A percentile compares a stretch with the other conserved stretches of the same genome.
phyloP scores from a whole-genome alignment of 2,797 vertebrate species.

The Pipistrellus kuhlii region DNA sequence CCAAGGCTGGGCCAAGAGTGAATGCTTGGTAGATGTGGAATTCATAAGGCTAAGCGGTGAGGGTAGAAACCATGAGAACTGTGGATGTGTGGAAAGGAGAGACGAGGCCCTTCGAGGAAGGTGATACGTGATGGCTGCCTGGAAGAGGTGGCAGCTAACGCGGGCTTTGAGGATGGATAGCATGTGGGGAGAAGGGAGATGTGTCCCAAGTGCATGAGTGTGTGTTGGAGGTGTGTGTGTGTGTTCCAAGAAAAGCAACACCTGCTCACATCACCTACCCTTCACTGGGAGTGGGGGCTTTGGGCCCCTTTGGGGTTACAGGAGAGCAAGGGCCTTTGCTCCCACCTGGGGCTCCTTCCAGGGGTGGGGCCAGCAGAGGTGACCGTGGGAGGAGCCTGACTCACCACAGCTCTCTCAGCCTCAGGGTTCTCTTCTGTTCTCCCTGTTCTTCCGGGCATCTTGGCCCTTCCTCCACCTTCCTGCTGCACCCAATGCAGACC shows the following conservation, averaged over 20 bases:
- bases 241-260: not conserved
- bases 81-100: not conserved
- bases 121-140: not conserved
- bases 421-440: not conserved
- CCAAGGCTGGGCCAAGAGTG: not conserved
- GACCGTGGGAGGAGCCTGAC: not conserved
- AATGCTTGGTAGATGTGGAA: not conserved
- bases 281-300: not conserved
- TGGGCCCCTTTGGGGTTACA: not conserved
- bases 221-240: not conserved
- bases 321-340: not conserved
- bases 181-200: not conserved
- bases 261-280: not conserved
- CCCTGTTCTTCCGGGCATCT: not conserved
- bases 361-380: too few relatives aligned
- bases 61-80: not conserved
- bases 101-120: not conserved
- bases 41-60: not conserved
- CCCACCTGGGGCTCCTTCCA: not conserved
- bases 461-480: not conserved
- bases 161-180: slow-evolving; percentile 1
- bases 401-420: not conserved
- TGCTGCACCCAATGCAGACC: not conserved
- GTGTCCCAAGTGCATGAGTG: not conserved
- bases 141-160: not conserved